Percentiles rank a stretch among this genome's conserved stretches.
Conservation (phyloP, 2,797 vertebrate genomes). For the Rhyacichthys aspro region DNA sequence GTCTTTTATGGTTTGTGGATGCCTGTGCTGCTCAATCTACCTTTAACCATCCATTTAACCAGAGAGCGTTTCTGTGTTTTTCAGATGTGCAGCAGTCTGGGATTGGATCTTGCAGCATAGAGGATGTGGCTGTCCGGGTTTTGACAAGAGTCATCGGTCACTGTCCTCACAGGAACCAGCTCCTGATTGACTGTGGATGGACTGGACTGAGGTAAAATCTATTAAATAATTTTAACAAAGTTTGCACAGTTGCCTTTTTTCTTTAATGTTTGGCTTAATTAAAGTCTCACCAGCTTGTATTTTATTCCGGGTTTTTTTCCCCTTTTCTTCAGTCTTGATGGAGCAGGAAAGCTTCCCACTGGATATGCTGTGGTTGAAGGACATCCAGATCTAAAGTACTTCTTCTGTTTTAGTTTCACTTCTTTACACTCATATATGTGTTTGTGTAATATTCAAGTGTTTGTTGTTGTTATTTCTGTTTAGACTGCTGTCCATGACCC, state of each 20-base stretch:
- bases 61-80: not conserved
- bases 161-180: constrained; percentile 84
- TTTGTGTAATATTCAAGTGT: not conserved
- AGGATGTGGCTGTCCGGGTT: constrained; percentile 86
- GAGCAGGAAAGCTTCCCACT: constrained; percentile 69
- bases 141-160: constrained; percentile 84
- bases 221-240: not conserved
- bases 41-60: not conserved
- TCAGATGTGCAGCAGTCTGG: constrained; percentile 85
- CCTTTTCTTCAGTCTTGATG: constrained; percentile 75
- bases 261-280: too few relatives aligned
- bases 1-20: constrained; percentile 80
- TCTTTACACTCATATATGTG: not conserved
- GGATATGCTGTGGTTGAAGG: constrained; percentile 85
- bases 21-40: not conserved
- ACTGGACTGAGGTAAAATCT: constrained; percentile 70
- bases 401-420: not conserved
- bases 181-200: constrained; percentile 88
- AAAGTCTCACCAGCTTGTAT: too few relatives aligned
- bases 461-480: constrained; percentile 10
- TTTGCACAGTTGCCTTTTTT: not conserved
- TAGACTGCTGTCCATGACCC: constrained; percentile 86
- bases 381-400: constrained; percentile 83
- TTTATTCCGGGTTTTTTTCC: not conserved
- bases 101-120: constrained; percentile 82